These are phyloP conservation scores for Herminia tarsipennalis DNA, from an alignment of 2,888 invertebrate species.

Conservation along the genomic window DNA sequence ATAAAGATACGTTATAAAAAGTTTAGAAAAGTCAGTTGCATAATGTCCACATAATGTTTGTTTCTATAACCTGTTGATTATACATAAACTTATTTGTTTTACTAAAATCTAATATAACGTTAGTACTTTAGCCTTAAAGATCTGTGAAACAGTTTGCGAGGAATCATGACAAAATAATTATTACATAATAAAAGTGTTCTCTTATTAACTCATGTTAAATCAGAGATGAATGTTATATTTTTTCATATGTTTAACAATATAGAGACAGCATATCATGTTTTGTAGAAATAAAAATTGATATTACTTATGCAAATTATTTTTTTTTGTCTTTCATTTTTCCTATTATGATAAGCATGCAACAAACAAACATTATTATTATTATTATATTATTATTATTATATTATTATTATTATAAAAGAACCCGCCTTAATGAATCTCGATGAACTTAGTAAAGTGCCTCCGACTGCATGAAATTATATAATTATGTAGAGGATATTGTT, in stretches of 20 bases:
- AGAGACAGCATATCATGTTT: constrained; percentile 80
- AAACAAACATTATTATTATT: no score
- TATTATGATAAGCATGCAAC: background rate
- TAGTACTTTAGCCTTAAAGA: constrained; percentile 55
- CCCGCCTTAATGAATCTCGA: no score
- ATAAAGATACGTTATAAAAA: constrained; percentile 41
- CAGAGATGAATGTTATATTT: constrained; percentile 62
- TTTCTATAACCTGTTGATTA: constrained; percentile 22
- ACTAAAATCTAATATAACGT: constrained; percentile 30
- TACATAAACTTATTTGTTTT: constrained; percentile 16
- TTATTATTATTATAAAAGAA: no score
- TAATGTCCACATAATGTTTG: constrained; percentile 22
- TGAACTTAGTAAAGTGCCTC: no score
- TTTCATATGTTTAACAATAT: constrained; percentile 61
- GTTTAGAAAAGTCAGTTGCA: constrained; percentile 24
- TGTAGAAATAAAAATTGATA: constrained; percentile 76
- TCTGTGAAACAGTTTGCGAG: constrained; percentile 62
- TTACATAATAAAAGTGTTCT: constrained; percentile 27
- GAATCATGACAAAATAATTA: constrained; percentile 65
- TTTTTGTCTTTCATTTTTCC: constrained; percentile 30
- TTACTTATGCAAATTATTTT: constrained; percentile 49
- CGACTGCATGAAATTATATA: no score
- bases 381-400: no score
- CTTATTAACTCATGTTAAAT: constrained; percentile 33
- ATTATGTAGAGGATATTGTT: no score